A percentile compares a stretch with the other conserved stretches of the same genome.
phyloP scores from a whole-genome alignment of 2,888 invertebrate species.

The Acanthosepion pharaonis region DNA sequence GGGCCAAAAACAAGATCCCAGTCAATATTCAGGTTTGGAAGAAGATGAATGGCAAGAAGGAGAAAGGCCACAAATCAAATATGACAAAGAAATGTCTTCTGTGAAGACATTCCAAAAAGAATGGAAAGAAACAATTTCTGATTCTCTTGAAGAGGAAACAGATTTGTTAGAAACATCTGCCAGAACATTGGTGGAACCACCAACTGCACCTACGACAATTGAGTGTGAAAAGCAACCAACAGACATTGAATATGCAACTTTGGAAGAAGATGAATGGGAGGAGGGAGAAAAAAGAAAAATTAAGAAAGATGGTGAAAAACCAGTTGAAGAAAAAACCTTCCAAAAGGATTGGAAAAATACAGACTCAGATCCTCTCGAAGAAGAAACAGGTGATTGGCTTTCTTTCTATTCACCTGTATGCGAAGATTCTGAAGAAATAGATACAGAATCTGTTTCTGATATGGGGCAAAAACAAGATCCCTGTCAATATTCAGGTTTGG shows the following conservation, averaged over 20 bases:
- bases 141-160: conserved; percentile 4
- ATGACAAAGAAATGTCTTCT: neutral
- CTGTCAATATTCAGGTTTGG: neutral
- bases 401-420: neutral
- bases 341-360: conserved; percentile 14
- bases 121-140: neutral
- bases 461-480: neutral
- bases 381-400: neutral
- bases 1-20: neutral
- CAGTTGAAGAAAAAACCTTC: neutral
- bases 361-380: conserved; percentile 13
- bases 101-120: neutral
- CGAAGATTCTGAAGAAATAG: neutral
- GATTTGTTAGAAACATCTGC: neutral
- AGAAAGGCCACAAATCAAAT: neutral
- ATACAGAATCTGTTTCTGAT: neutral
- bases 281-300: neutral
- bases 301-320: neutral
- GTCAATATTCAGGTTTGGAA: neutral
- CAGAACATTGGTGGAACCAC: neutral
- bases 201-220: neutral
- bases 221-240: neutral
- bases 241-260: neutral
- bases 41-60: conserved; percentile 39
- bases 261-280: conserved; percentile 33